Conservation (phyloP, 2,888 invertebrate genomes). For the Hypsopygia costalis region DNA sequence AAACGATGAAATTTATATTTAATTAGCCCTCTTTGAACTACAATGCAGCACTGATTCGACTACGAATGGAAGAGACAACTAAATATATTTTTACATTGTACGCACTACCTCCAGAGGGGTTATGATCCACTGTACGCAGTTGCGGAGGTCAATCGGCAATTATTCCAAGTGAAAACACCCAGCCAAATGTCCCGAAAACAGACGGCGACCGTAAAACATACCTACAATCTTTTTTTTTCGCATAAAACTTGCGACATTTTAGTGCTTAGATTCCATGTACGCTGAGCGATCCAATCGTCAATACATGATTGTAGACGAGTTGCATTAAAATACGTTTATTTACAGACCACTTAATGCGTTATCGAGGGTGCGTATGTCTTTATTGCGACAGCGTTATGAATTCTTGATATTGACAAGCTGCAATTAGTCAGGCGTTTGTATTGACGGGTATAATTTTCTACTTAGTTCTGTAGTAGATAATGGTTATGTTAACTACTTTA, state of each 20-base stretch:
- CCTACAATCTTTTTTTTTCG: too few relatives aligned
- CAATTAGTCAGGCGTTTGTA: not conserved
- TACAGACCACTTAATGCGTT: too few relatives aligned
- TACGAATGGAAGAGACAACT: too few relatives aligned
- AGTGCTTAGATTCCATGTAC: too few relatives aligned
- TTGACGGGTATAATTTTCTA: not conserved
- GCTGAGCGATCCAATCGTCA: not conserved
- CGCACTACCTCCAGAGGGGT: too few relatives aligned
- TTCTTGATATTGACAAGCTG: not conserved
- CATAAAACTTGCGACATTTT: too few relatives aligned
- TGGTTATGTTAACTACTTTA: too few relatives aligned
- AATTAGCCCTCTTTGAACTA: too few relatives aligned
- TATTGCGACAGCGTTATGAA: not conserved
- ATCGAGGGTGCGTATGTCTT: not conserved
- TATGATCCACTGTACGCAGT: not conserved
- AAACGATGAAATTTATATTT: too few relatives aligned
- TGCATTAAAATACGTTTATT: not conserved
- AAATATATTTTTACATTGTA: too few relatives aligned
- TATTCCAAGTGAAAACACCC: slow-evolving; percentile 6
- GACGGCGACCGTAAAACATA: slow-evolving; percentile 1
- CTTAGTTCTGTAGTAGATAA: too few relatives aligned
- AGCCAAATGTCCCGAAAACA: slow-evolving; percentile 5
- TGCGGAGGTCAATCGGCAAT: slow-evolving; percentile 8
- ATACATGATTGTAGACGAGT: not conserved
- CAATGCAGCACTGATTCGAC: too few relatives aligned